Conservation (phyloP, 2,797 vertebrate species). For the Leptodactylus fallax region DNA sequence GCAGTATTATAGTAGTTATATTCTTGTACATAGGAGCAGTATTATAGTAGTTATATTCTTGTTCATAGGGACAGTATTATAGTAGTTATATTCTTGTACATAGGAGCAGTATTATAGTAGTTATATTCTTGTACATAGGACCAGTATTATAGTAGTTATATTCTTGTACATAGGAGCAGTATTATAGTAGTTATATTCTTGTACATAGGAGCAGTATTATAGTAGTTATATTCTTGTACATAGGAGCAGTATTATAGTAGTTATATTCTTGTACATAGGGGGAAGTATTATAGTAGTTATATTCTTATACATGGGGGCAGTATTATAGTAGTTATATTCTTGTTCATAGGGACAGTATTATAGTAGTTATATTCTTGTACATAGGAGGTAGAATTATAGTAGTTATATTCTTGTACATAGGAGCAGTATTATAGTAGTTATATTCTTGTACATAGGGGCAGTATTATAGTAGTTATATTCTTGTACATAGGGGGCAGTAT, state of each 20-base stretch:
- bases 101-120: no score
- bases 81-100: no score
- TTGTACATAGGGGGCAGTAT: background rate
- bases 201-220: no score
- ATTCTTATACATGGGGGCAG: background rate
- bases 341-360: background rate
- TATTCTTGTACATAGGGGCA: background rate
- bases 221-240: background rate
- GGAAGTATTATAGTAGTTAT: background rate
- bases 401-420: no score
- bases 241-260: background rate
- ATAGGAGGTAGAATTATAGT: no score
- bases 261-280: background rate
- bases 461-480: conserved; percentile 4
- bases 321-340: background rate
- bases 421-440: no score
- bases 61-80: background rate
- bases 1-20: no score
- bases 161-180: background rate
- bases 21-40: background rate
- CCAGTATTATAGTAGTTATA: background rate
- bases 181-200: conserved; percentile 4
- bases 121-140: background rate
- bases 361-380: background rate
- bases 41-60: background rate